Evolutionary conservation across 53 echinoderm and acorn worm species (phyloP).

Genomic region (Mesocentrotus franciscanus): DNA sequence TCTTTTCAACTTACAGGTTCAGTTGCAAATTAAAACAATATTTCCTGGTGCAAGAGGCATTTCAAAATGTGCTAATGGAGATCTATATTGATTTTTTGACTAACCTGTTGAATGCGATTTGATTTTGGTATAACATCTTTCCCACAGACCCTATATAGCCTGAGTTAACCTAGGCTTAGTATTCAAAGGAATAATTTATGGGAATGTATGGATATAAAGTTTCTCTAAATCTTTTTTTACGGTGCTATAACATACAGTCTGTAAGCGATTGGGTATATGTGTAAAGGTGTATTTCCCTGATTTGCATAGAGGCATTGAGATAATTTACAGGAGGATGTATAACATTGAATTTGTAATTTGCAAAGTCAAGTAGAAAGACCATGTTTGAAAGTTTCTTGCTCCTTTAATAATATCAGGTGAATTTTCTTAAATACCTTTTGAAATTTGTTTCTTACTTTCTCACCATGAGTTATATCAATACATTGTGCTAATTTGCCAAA

Average conservation of each 20-base stretch:
- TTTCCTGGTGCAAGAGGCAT: not conserved
- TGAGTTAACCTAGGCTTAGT: no score
- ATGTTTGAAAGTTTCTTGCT: not conserved
- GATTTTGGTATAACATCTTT: not conserved
- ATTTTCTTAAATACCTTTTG: not conserved
- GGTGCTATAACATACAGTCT: not conserved
- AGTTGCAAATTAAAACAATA: not conserved
- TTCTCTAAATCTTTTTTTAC: not conserved
- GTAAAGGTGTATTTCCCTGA: not conserved
- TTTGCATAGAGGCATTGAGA: not conserved
- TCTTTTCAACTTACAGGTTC: not conserved
- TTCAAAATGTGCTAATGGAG: not conserved
- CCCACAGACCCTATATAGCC: no score
- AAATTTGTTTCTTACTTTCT: not conserved
- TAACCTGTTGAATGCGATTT: not conserved
- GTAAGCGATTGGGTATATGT: not conserved
- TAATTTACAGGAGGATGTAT: not conserved
- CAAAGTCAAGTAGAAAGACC: not conserved
- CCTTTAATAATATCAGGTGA: not conserved
- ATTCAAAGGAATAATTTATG: not conserved
- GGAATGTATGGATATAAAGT: not conserved
- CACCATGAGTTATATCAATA: not conserved
- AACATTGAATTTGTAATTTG: not conserved
- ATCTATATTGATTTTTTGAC: not conserved
- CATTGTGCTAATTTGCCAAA: constrained; percentile 15